Evolutionary conservation across 1,140 invertebrate species (phyloP).

Genomic region (Drosophila sturtevanti): DNA sequence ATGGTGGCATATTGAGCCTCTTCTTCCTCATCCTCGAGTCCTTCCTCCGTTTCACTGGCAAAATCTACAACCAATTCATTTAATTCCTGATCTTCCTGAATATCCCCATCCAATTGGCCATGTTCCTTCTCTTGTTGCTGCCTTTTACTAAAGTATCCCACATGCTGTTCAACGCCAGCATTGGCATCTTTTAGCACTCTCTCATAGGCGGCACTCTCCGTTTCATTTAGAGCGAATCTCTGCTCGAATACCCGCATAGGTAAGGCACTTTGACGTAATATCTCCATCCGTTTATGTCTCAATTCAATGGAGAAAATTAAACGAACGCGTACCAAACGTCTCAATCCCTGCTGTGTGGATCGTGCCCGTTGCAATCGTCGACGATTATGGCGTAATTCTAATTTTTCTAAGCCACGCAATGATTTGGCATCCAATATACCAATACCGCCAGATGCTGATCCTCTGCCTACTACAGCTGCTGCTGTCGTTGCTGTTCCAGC

Average conservation of each 20-base stretch:
- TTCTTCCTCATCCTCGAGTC: slow-evolving; percentile 3
- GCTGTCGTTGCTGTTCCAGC: not conserved
- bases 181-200: slow-evolving; percentile 64
- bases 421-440: slow-evolving; percentile 45
- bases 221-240: slow-evolving; percentile 61
- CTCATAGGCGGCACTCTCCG: slow-evolving; percentile 71
- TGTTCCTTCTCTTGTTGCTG: slow-evolving; percentile 24
- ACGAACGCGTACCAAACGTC: slow-evolving; percentile 69
- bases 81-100: not conserved
- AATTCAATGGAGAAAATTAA: slow-evolving; percentile 77
- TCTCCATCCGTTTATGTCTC: slow-evolving; percentile 76
- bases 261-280: slow-evolving; percentile 64
- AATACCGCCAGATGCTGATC: too few species aligned
- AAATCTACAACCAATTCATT: slow-evolving; percentile 61
- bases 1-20: slow-evolving; percentile 60
- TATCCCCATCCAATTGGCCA: not conserved
- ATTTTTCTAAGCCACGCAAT: slow-evolving; percentile 59
- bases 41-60: slow-evolving; percentile 62
- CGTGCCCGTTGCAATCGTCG: slow-evolving; percentile 55
- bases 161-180: slow-evolving; percentile 70
- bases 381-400: slow-evolving; percentile 71
- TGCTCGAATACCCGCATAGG: slow-evolving; percentile 73
- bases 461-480: not conserved
- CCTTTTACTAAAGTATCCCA: slow-evolving; percentile 69
- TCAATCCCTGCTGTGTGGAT: slow-evolving; percentile 47